Conservation (phyloP, 2,888 invertebrate genomes). For the Fragum whitleyi region DNA sequence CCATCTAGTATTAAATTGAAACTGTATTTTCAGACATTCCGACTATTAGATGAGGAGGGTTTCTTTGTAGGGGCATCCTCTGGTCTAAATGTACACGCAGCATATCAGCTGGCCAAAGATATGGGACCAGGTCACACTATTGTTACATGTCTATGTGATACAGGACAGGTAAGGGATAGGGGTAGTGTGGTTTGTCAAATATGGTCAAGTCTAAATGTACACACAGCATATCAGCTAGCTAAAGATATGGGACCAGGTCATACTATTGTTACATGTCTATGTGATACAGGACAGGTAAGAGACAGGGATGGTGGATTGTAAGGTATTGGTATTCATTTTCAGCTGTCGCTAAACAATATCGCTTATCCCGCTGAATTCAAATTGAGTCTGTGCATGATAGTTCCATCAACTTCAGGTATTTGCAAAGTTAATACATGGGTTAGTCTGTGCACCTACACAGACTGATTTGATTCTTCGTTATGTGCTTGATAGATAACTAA, state of each 20-base stretch:
- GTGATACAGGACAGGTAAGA: constrained; percentile 84
- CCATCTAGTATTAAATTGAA: no score
- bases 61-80: constrained; percentile 85
- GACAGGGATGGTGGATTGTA: not conserved
- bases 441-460: no score
- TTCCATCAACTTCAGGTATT: no score
- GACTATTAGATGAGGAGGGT: constrained; percentile 84
- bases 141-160: constrained; percentile 84
- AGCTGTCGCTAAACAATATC: no score
- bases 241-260: constrained; percentile 83
- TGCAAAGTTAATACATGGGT: no score
- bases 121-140: constrained; percentile 85
- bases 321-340: no score
- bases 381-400: no score
- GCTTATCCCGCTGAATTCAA: no score
- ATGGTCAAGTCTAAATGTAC: constrained; percentile 84
- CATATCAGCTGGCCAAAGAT: constrained; percentile 81
- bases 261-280: constrained; percentile 84
- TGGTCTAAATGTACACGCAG: constrained; percentile 84
- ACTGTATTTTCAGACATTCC: constrained; percentile 78
- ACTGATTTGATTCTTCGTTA: no score
- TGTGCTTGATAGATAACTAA: no score
- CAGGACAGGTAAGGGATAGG: constrained; percentile 78
- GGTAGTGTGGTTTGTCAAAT: constrained; percentile 13
- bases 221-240: constrained; percentile 83